Evolutionary conservation across 2,888 invertebrate genomes (phyloP).

Genomic region (Cancer borealis): DNA sequence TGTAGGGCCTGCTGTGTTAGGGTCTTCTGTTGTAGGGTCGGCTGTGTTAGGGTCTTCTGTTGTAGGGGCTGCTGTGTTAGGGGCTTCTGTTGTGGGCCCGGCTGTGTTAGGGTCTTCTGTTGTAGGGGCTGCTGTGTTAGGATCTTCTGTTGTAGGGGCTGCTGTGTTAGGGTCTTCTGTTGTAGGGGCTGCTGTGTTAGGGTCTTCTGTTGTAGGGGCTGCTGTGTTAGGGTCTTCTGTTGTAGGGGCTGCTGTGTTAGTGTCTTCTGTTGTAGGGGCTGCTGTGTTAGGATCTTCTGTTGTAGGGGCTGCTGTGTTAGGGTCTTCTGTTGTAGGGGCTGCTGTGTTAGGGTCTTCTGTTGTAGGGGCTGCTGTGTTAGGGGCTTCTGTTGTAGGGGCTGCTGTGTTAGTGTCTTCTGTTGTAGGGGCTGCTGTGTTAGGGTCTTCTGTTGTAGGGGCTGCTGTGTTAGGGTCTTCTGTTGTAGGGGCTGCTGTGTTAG

Average conservation of each 20-base stretch:
- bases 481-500: not conserved
- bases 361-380: not conserved
- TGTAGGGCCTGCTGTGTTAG: not conserved
- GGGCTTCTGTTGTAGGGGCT: not conserved
- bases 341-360: not conserved
- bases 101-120: not conserved
- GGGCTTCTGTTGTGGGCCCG: not conserved
- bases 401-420: not conserved
- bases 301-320: not conserved
- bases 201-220: not conserved
- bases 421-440: not conserved
- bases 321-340: not conserved
- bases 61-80: not conserved
- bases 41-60: slow-evolving; percentile 8
- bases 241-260: not conserved
- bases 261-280: not conserved
- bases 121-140: not conserved
- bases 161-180: not conserved
- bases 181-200: not conserved
- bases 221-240: not conserved
- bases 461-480: not conserved
- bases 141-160: not conserved
- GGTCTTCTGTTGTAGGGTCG: not conserved
- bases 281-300: not conserved
- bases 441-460: not conserved